Evolutionary conservation across 2,113 vertebrate genomes (phyloP), one percentile per base, ranked within the genome.

Genomic region (Lycaon pictus): DNA sequence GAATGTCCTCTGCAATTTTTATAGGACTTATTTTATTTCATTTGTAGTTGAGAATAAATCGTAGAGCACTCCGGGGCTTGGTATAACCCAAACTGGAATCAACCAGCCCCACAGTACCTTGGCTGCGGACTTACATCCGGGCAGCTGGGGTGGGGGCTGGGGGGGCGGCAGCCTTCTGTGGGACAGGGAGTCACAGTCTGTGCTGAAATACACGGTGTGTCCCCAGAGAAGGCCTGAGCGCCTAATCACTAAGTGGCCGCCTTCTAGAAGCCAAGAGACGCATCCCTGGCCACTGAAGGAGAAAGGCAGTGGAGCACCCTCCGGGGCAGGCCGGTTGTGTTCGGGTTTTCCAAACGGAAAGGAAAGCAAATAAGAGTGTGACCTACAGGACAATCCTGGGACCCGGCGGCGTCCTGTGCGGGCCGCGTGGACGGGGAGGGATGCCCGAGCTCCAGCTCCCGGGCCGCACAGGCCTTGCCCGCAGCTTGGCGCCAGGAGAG

Each of bases 1-100:
- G 12, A 29, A 85, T 51, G 51, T 3, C 29, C 13, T 16, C 10
- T 35, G n/a, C 15, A 69, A 27, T 56, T 23, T 62, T 58, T 86
- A 83, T 32, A 55, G 16, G 9, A 43, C 88, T 79, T 74, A 29
- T 85, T 92, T 82, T 19, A 37, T 93, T 81, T 90, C 43, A 69
- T 76, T 91, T 87, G 81, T 56, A 67, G 35, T 80, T 90, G 48
- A 84, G 82, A 95, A 92, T 43, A 90, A 90, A 91, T 85, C 60
- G 19, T 25, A 84, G 37, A 76, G 15, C n/a, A 67, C 80, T 90
- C 58, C 71, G 81, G 81, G 72, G n/a, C 32, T 88, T 90, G 76
- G 53, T 55, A 53, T 74, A 97, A 95, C 91, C 35, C 88, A 96
- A 85, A 82, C 25, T 93, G 85, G 79, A 97, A 86, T 67, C n/a